Evolutionary conservation across 2,797 vertebrate species (phyloP).

Genomic region (Mus caroli): DNA sequence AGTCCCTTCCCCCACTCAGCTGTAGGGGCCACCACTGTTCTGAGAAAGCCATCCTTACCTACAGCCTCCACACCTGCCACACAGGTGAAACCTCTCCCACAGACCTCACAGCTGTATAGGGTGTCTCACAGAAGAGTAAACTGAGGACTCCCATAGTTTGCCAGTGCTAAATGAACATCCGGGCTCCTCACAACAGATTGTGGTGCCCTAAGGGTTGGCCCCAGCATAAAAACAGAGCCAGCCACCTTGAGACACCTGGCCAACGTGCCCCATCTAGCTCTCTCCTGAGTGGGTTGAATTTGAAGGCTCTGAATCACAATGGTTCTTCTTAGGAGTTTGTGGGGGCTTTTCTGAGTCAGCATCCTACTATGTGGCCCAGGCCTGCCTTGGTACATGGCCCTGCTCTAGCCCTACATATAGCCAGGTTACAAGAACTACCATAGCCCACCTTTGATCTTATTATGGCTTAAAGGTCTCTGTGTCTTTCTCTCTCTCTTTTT

Average conservation of each 20-base stretch:
- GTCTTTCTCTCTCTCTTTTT: too few species aligned
- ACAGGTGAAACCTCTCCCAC: neutral
- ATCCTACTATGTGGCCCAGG: neutral
- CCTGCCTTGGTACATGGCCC: neutral
- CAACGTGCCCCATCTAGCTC: neutral
- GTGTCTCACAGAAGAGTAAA: neutral
- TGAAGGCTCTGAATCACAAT: neutral
- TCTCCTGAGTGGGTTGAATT: neutral
- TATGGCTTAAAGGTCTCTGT: too few species aligned
- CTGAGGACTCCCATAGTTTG: neutral
- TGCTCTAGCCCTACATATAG: too few species aligned
- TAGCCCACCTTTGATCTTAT: too few species aligned
- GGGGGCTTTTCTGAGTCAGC: neutral
- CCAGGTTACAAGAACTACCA: neutral
- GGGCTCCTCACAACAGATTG: neutral
- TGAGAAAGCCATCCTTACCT: neutral
- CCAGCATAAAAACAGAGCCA: neutral
- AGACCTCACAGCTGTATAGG: neutral
- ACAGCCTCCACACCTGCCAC: neutral
- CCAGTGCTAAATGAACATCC: neutral
- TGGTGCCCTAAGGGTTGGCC: neutral
- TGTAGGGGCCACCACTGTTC: too few species aligned
- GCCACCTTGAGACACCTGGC: too few species aligned
- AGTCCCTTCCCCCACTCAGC: neutral
- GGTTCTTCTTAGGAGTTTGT: neutral